Evolutionary conservation across 2,113 vertebrate genomes (phyloP), one percentile per base, ranked within the genome.

Genomic region (Aphelocoma coerulescens): DNA sequence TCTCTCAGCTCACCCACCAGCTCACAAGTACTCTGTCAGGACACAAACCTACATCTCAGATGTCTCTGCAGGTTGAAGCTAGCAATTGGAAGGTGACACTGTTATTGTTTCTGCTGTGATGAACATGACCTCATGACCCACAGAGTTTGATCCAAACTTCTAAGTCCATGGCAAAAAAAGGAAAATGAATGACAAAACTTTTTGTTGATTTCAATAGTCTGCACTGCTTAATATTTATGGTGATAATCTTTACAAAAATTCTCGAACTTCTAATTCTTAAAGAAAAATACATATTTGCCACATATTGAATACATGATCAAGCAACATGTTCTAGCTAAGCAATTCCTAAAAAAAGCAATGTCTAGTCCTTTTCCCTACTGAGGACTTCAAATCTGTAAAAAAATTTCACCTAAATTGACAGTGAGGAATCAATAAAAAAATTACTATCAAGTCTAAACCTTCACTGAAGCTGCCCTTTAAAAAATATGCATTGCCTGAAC

Each of bases 151-250:
- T 4, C 2, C 14, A 49, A 49, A 68, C 27, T 33, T 73, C 37
- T 41, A 75, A 58, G 15, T 24, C 22, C 6, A 30, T 16, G 8
- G 10, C 0, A 18, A 61, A 17, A 27, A 28, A 28, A 44, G 4
- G 4, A 32, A 71, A n/a, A 24, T 4, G 1, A 22, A 35, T 26
- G 1, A 13, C 5, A 61, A 77, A 77, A 33, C 0, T 8, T 55
- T 39, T 19, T 3, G 5, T 15, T 68, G 8, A 43, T 11, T 74
- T 93, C 21, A 37, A 20, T 1, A 51, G 44, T 58, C 16, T 32
- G 35, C 7, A 28, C 8, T 73, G 20, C 32, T 57, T 63, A 68
- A 58, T 44, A 54, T 3, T 24, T 35, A 28, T 8, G 3, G 7
- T 35, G 23, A 18, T 61, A 46, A 43, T 66, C 24, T 11, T 61